These are phyloP conservation scores for Schlechtendalia chinensis DNA, from an alignment of 1,140 invertebrate genomes.

Conservation along the genomic window DNA sequence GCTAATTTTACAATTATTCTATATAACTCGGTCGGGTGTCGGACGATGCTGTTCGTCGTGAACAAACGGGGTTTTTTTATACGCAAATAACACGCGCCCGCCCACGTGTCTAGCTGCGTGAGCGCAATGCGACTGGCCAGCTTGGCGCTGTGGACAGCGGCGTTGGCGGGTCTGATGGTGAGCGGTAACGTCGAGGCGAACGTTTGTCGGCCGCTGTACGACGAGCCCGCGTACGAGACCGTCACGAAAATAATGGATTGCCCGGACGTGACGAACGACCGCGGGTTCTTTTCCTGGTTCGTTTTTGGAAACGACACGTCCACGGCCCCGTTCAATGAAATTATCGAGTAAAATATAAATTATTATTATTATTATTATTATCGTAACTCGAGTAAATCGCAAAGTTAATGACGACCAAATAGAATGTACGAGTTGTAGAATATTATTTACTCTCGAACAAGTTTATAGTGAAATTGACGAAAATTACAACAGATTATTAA, in stretches of 20 bases:
- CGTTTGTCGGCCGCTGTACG: constrained; percentile 65
- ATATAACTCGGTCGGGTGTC: too few relatives aligned
- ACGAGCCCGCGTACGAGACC: constrained; percentile 61
- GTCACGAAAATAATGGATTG: constrained; percentile 63
- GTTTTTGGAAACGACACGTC: constrained; percentile 55
- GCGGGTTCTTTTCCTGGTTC: constrained; percentile 63
- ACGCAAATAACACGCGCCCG: too few relatives aligned
- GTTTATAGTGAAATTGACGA: too few relatives aligned
- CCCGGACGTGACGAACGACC: constrained; percentile 59
- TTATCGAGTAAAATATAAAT: constrained; percentile 34
- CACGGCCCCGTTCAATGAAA: constrained; percentile 35
- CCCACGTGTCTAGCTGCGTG: too few relatives aligned
- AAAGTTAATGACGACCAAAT: neutral
- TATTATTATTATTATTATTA: too few relatives aligned
- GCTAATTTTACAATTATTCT: too few relatives aligned
- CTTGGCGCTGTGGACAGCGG: constrained; percentile 52
- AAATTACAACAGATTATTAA: too few relatives aligned
- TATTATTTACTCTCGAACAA: too few relatives aligned
- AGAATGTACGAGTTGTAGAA: too few relatives aligned
- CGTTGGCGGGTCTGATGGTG: constrained; percentile 52
- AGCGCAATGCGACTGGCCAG: constrained; percentile 15
- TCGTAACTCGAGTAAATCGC: neutral
- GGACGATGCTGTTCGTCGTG: too few relatives aligned
- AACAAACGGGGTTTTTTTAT: too few relatives aligned
- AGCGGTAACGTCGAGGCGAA: constrained; percentile 57